Conservation (phyloP, 1,140 invertebrate genomes). For the Ips nitidus region DNA sequence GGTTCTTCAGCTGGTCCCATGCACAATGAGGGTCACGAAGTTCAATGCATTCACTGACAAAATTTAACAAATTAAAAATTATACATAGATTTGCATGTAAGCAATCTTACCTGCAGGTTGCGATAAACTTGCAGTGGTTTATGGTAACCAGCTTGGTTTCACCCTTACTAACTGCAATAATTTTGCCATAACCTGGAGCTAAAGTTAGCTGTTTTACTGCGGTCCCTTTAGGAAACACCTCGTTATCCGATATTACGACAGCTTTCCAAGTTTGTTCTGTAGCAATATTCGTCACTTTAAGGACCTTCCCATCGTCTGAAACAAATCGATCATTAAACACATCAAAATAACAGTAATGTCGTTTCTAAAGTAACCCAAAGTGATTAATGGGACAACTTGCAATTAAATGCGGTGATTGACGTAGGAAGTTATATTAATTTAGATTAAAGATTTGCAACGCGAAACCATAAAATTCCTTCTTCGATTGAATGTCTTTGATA, state of each 20-base stretch:
- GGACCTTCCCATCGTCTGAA: slow-evolving; percentile 84
- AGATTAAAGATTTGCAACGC: no score
- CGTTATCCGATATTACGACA: slow-evolving; percentile 83
- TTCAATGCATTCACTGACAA: slow-evolving; percentile 81
- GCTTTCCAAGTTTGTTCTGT: slow-evolving; percentile 64
- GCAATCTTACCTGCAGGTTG: slow-evolving; percentile 64
- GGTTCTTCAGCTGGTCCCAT: slow-evolving; percentile 79
- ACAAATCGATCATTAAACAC: slow-evolving; percentile 34
- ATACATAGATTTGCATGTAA: not conserved
- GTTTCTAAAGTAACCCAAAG: no score
- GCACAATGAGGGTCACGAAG: slow-evolving; percentile 97
- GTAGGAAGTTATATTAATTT: no score
- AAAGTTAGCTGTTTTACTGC: slow-evolving; percentile 75
- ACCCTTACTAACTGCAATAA: slow-evolving; percentile 89
- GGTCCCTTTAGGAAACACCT: slow-evolving; percentile 67
- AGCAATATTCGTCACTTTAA: slow-evolving; percentile 87
- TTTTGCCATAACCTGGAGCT: slow-evolving; percentile 65
- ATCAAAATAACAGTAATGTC: not conserved
- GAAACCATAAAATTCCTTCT: no score
- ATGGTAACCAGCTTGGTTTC: slow-evolving; percentile 84
- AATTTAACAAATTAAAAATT: slow-evolving; percentile 33
- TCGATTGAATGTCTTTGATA: no score
- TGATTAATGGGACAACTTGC: no score
- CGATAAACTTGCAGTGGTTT: slow-evolving; percentile 75
- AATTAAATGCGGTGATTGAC: no score